Percentiles rank a stretch among this genome's conserved stretches.
Conservation (phyloP, 2,888 invertebrate species). For the Ophraella communa region DNA sequence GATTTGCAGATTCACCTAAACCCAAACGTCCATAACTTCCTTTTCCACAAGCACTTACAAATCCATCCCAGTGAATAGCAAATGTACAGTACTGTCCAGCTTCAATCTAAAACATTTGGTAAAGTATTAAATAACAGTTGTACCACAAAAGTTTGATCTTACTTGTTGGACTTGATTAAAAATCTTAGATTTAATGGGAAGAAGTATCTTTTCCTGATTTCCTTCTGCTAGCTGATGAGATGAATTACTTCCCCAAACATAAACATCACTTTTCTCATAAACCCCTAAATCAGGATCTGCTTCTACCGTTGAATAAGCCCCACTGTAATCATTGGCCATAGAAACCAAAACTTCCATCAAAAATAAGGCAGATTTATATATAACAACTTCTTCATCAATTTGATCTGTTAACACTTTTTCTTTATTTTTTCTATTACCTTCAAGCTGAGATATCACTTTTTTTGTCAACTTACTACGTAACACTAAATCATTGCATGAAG, state of each 20-base stretch:
- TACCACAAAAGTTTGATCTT: slow-evolving; percentile 23
- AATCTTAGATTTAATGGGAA: slow-evolving; percentile 65
- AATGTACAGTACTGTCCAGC: slow-evolving; percentile 72
- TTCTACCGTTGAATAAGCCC: slow-evolving; percentile 50
- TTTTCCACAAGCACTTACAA: slow-evolving; percentile 68
- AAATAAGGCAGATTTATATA: slow-evolving; percentile 64
- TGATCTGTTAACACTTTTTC: slow-evolving; percentile 35
- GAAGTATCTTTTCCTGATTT: slow-evolving; percentile 66
- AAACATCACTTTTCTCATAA: slow-evolving; percentile 63
- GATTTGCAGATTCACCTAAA: slow-evolving; percentile 68
- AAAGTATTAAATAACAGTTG: background rate
- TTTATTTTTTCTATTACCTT: slow-evolving; percentile 42
- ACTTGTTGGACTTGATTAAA: slow-evolving; percentile 67
- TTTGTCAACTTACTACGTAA: slow-evolving; percentile 52
- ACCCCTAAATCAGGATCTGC: slow-evolving; percentile 44
- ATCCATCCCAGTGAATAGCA: slow-evolving; percentile 65
- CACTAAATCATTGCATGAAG: slow-evolving; percentile 41
- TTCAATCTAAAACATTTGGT: slow-evolving; percentile 60
- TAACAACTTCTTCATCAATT: slow-evolving; percentile 45
- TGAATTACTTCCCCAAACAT: slow-evolving; percentile 71
- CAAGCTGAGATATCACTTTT: slow-evolving; percentile 50
- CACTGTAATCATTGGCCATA: slow-evolving; percentile 59
- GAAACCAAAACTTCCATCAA: slow-evolving; percentile 63
- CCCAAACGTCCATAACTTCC: slow-evolving; percentile 71
- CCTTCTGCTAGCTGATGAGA: slow-evolving; percentile 70